Percentiles rank a stretch among this genome's conserved stretches.
Evolutionary conservation across 2,113 vertebrate genomes (phyloP).

Genomic region (Herpailurus yagouaroundi): DNA sequence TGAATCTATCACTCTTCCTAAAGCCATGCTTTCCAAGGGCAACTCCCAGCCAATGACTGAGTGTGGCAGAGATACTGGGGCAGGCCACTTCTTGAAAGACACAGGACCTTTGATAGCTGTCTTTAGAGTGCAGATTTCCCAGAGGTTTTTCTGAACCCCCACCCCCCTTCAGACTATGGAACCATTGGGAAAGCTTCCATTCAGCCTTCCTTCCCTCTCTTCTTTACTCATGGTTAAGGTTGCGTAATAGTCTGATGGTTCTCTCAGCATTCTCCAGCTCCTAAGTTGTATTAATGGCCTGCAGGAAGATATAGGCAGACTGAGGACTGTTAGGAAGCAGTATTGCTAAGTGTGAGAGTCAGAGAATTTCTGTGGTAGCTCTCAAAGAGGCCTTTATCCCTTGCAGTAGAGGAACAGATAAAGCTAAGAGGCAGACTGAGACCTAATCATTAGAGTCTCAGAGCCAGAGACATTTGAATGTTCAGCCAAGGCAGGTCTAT

Average conservation of each 20-base stretch:
- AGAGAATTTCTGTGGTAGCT: not conserved
- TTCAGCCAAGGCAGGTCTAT: not conserved
- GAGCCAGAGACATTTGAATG: not conserved
- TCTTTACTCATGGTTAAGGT: not conserved
- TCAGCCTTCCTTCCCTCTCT: not conserved
- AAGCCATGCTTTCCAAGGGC: not conserved
- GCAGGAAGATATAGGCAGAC: not conserved
- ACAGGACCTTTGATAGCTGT: not conserved
- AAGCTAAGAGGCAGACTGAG: not conserved
- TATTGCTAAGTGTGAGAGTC: not conserved
- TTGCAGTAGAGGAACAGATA: not conserved
- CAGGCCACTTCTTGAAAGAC: not conserved
- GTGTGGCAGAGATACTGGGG: not conserved
- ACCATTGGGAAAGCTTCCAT: not conserved
- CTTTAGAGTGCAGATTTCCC: not conserved
- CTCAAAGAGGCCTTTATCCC: not conserved
- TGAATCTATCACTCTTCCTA: not conserved
- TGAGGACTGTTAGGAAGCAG: not conserved
- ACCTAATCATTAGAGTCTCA: not conserved
- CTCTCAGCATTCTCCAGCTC: not conserved
- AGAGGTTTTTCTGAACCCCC: not conserved
- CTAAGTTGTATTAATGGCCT: not conserved
- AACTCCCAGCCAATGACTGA: not conserved
- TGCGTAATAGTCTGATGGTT: not conserved
- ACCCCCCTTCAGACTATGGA: not conserved